Evolutionary conservation across 2,888 invertebrate genomes (phyloP), one percentile per base, ranked within the genome.

Genomic region (Epinotia nisella): DNA sequence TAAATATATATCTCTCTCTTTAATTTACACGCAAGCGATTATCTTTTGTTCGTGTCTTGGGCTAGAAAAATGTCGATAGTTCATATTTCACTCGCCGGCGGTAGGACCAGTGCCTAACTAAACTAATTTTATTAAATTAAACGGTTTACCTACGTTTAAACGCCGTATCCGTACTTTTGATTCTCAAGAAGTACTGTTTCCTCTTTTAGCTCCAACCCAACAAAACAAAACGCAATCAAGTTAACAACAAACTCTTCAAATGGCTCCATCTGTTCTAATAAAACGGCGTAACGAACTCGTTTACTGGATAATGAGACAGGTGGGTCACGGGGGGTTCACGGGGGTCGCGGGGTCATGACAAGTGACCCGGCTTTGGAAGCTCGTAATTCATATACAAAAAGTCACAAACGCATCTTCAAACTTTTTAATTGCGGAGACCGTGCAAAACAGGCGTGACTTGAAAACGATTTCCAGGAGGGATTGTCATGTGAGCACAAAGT

Each of bases 341-440:
- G 17, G 59, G 17, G 11, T 3, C 45, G 15, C 17, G 53, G 29
- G 58, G 58, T 15, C 29, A 9, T 7, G 29, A 24, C 64, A 35
- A 51, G 64, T 64, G 35, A 35, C 35, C 51, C 9, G n/a, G 7
- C 45, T 21, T 45, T 24, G 15, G n/a, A 49, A 29, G 29, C 29
- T 49, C 49, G 49, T 64, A 53, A 64, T 51, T 64, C 35, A 64
- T 64, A 64, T 64, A 53, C 35, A 53, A 35, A 53, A 19, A 64
- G 19, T 53, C 29, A 53, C 51, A 64, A 64, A 35, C 35, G 53
- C 7, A 9, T 29, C 51, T 59, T 17, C 59, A 35, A 64, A 64
- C 64, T 64, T 53, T 51, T 35, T 64, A 64, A 64, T 64, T 53
- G 64, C 64, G 7, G 64, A 64, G 64, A 0, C 51, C 51, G 21